Evolutionary conservation across 2,113 vertebrate genomes (phyloP), one percentile per base, ranked within the genome.

Genomic region (Apaloderma vittatum): DNA sequence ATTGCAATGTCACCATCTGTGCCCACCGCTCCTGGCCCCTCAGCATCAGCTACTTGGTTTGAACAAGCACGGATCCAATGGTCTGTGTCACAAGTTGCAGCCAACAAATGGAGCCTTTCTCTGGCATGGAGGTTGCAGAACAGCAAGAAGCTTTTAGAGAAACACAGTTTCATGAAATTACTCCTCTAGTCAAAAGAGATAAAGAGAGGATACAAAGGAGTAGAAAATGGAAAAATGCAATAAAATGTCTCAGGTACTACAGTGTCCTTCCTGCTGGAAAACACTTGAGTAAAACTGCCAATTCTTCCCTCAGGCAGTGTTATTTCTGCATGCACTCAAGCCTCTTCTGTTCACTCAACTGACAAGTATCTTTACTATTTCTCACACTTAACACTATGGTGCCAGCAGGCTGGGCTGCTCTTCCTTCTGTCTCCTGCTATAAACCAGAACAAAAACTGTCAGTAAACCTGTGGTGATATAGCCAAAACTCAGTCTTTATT

Each of bases 331-430:
- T 71, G 34, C 48, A 62, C 30, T 85, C 59, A 59, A 63, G 26
- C n/a, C 30, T 74, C n/a, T 81, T 84, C 59, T 70, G 10, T 78
- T 91, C 92, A 19, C 67, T 86, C 30, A 85, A 10, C 46, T 81
- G 77, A 89, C 59, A 85, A 87, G 19, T 84, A 58, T 59, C 72
- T 87, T 96, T 59, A 67, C 88, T 86, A 63, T 90, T 79, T 88
- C 70, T 78, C 15, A 4, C 55, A 54, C 52, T 85, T 88, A 88
- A 67, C 32, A 16, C 59, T 66, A 5, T 1, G 2, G 29, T 66
- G 51, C 81, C 86, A 88, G 37, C 74, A 93, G 70, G 48, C 66
- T 96, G 57, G 48, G 46, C 48, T 78, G 43, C 32, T 26, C 66
- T 97, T 24, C 19, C 27, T 95, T 93, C 88, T 90, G 52, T 67